These are phyloP conservation scores for Sebastes itinus DNA, from an alignment of 2,797 vertebrate genomes.

Conservation along the genomic window DNA sequence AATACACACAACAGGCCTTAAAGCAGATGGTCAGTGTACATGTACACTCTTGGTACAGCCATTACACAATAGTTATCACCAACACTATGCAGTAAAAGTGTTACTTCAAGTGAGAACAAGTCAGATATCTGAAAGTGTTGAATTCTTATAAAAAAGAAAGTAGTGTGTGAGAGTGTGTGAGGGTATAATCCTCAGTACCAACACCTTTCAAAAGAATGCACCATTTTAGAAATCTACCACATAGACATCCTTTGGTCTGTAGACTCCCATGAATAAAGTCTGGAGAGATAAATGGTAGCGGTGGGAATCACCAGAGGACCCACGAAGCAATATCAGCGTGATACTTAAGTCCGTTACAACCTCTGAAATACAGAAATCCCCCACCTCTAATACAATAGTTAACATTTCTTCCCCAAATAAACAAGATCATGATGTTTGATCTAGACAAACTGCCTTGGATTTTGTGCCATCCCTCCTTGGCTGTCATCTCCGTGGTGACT, in stretches of 20 bases:
- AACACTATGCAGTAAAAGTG: background rate
- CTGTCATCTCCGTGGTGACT: constrained; percentile 1
- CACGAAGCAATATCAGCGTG: no score
- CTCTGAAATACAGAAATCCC: no score
- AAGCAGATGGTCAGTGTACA: constrained; percentile 2
- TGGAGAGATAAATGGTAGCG: background rate
- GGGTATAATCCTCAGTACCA: background rate
- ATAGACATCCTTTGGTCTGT: background rate
- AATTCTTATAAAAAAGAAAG: background rate
- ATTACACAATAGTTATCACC: background rate
- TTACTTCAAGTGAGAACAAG: constrained; percentile 17
- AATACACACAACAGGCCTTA: background rate
- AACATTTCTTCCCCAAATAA: constrained; percentile 4
- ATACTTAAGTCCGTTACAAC: no score
- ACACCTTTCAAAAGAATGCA: constrained; percentile 12
- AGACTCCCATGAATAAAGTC: background rate
- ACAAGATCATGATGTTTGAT: constrained; percentile 6
- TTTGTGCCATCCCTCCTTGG: constrained; percentile 7
- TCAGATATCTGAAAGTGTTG: constrained; percentile 16
- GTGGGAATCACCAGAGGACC: no score
- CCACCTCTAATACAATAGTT: background rate
- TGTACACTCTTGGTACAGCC: background rate
- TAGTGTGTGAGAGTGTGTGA: background rate
- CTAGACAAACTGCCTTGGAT: constrained; percentile 17
- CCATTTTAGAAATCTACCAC: background rate